Evolutionary conservation across 1,140 invertebrate species (phyloP).

Genomic region (Asobara japonica): DNA sequence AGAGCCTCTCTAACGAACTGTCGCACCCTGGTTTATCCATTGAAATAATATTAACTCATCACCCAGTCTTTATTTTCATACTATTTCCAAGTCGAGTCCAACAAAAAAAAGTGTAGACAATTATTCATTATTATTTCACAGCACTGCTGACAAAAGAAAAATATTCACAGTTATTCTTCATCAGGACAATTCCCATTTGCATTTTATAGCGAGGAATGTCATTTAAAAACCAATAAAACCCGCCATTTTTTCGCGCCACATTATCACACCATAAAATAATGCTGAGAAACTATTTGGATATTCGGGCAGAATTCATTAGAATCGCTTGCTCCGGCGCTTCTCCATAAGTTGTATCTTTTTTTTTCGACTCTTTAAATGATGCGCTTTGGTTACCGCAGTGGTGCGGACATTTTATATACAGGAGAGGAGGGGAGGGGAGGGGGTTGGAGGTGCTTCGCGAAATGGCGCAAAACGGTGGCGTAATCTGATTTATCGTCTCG

Average conservation of each 20-base stretch:
- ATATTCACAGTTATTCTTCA: neutral
- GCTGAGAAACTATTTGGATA: too few species aligned
- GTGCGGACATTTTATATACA: neutral
- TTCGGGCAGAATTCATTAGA: too few species aligned
- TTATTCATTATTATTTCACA: neutral
- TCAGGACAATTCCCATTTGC: neutral
- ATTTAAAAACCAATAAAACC: too few species aligned
- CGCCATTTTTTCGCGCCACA: neutral
- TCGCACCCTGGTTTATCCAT: constrained; percentile 12
- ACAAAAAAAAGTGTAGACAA: neutral
- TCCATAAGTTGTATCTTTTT: neutral
- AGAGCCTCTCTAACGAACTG: constrained; percentile 15
- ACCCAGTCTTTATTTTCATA: neutral
- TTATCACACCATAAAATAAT: neutral
- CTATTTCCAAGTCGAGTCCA: neutral
- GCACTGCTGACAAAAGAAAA: neutral
- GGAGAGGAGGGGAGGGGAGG: too few species aligned
- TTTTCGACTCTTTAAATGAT: neutral
- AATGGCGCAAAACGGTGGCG: constrained; percentile 29
- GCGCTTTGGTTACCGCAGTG: constrained; percentile 5
- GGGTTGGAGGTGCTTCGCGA: neutral
- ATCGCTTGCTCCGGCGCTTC: neutral
- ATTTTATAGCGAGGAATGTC: too few species aligned
- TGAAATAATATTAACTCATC: constrained; percentile 14
- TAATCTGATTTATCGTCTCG: constrained; percentile 42